A percentile compares a stretch with the other conserved stretches of the same genome.
Evolutionary conservation across 2,113 vertebrate species (phyloP).

Genomic region (Hydropotes inermis): DNA sequence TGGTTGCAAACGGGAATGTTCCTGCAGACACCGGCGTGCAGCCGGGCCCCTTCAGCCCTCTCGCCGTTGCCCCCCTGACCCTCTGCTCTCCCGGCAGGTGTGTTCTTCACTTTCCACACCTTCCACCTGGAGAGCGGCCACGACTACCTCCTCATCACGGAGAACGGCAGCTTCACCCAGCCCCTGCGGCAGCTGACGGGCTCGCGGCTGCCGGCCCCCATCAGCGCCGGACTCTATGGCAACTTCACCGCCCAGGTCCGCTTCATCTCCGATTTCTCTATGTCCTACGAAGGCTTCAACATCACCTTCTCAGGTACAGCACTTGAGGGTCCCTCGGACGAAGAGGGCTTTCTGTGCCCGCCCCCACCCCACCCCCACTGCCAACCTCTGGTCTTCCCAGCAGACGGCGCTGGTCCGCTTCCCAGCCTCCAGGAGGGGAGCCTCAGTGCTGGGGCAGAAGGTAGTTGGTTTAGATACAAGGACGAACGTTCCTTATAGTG

Average conservation of each 20-base stretch:
- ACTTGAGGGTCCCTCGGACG: rapidly evolving
- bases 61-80: background rate
- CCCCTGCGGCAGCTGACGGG: constrained; percentile 93
- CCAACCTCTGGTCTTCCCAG: background rate
- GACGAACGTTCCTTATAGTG: background rate
- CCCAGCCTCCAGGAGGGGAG: background rate
- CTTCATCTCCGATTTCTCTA: constrained; percentile 98
- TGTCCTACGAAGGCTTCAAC: constrained; percentile 99
- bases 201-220: constrained; percentile 90
- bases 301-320: constrained; percentile 95
- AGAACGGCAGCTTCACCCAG: constrained; percentile 94
- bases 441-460: background rate
- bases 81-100: constrained; percentile 81
- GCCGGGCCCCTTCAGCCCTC: background rate
- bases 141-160: constrained; percentile 94
- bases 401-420: too few relatives aligned
- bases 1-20: rapidly evolving
- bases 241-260: constrained; percentile 98
- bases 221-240: constrained; percentile 95
- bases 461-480: background rate
- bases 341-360: background rate
- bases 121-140: constrained; percentile 98
- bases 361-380: background rate
- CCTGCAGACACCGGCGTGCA: rapidly evolving
- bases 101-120: constrained; percentile 97